Base-by-base conservation (phyloP, 1,140 invertebrate species). In the Drosophila sulfurigaster region DNA sequence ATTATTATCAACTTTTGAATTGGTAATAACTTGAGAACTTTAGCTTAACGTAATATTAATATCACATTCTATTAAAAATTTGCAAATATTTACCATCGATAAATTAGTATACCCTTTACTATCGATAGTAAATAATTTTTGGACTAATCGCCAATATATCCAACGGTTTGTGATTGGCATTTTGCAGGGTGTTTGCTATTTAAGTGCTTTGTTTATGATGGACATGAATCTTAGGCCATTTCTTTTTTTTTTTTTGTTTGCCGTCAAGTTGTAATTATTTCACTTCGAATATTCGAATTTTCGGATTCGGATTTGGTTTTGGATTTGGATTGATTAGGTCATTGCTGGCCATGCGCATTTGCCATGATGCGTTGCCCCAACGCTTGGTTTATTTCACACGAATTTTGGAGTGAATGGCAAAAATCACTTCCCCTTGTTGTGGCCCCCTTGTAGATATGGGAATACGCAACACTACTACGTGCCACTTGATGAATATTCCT, bases 401-500 rank as follows among this genome's bases (percentile, higher is more conserved):
- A 46, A 10, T 58, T 32, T 13, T 32, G 46, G 28, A 32, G 32
- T 16, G 4, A 65, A 38, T 35, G n/a, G n/a, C 51, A 54, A 20
- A 25, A 60, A 60, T 46, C 35, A 8, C 35, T 38, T 11, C 8
- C 20, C 20, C 20, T 25, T 25, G 20, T 25, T 25, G 20, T 25
- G 20, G 20, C 20, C 20, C 20, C 20, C 20, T 25, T 25, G 20
- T 25, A 4, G 20, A 25, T 25, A 20, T 0, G 20, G 20, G 20
- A 25, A 25, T 25, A 25, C 20, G 20, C 20, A 25, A 4, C 20
- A 25, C 20, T 25, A 16, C 5, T 68, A 81, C 74, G 79, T 81
- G 68, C 74, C 78, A 62, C 73, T 66, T 64, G 49, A 76, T 81
- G 20, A 46, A 65, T 76, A 57, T 57, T 10, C 63, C 20, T 28